phyloP scores from a whole-genome alignment of 2,113 vertebrate species.

The Macrotis lagotis region DNA sequence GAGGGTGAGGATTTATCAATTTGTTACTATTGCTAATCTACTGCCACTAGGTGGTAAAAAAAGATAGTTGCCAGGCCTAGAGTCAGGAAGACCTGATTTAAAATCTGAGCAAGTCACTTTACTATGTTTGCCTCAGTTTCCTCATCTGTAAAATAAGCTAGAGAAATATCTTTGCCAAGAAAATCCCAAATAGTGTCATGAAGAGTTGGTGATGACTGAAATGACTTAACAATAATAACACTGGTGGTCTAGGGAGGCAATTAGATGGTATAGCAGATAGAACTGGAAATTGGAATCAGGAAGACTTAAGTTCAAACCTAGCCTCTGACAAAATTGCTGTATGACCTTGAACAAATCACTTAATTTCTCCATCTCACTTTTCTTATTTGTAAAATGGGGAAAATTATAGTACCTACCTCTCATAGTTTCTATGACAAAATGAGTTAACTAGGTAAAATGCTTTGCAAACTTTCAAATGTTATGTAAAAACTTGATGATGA shows the following conservation, averaged over 20 bases:
- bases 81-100: neutral
- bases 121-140: neutral
- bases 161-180: neutral
- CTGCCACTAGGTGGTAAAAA: neutral
- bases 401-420: neutral
- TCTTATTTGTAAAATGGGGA: neutral
- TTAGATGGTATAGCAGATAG: neutral
- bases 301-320: neutral
- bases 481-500: neutral
- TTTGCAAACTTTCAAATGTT: neutral
- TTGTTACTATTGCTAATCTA: neutral
- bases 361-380: neutral
- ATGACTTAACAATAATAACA: neutral
- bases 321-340: neutral
- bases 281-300: neutral
- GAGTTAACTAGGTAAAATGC: neutral
- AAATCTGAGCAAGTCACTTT: neutral
- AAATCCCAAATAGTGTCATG: neutral
- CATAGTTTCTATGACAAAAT: neutral
- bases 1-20: slow-evolving; percentile 16
- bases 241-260: neutral
- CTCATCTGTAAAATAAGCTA: neutral
- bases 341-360: neutral
- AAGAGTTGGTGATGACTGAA: neutral
- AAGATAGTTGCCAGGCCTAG: neutral